phyloP scores from a whole-genome alignment of 2,797 vertebrate species.

The Babyrousa celebensis region DNA sequence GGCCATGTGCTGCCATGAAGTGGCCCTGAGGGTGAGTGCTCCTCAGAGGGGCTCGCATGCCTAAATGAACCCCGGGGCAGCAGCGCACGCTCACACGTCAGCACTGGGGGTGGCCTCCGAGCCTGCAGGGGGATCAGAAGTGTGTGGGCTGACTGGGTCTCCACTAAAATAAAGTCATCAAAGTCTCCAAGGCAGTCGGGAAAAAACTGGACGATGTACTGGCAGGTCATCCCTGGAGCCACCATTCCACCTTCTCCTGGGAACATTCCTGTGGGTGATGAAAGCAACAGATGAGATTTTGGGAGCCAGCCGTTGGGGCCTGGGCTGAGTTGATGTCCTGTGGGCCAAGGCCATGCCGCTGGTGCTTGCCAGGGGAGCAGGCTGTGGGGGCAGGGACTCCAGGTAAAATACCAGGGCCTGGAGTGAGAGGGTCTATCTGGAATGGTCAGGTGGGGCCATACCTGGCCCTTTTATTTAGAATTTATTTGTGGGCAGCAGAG shows the following conservation, averaged over 20 bases:
- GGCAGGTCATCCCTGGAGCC: constrained; percentile 97
- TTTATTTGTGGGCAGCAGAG: background rate
- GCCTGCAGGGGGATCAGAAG: constrained; percentile 95
- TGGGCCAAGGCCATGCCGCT: background rate
- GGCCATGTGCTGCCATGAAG: background rate
- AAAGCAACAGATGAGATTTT: background rate
- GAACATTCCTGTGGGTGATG: constrained; percentile 93
- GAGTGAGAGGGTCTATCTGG: rapidly evolving
- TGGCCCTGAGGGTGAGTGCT: background rate
- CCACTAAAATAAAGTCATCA: constrained; percentile 95
- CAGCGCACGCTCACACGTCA: constrained; percentile 93
- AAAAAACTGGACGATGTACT: constrained; percentile 94
- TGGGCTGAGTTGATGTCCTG: background rate
- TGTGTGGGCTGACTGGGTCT: constrained; percentile 92
- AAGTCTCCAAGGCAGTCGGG: constrained; percentile 95
- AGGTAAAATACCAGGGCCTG: too few species aligned
- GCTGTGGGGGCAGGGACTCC: background rate
- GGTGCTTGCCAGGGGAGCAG: background rate
- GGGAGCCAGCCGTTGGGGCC: background rate
- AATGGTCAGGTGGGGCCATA: rapidly evolving
- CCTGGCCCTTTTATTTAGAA: background rate
- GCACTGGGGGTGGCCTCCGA: constrained; percentile 93
- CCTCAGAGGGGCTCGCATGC: background rate
- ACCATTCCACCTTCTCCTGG: constrained; percentile 95
- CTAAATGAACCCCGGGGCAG: background rate